phyloP scores from a whole-genome alignment of 2,113 vertebrate genomes.

The Crypturellus undulatus region DNA sequence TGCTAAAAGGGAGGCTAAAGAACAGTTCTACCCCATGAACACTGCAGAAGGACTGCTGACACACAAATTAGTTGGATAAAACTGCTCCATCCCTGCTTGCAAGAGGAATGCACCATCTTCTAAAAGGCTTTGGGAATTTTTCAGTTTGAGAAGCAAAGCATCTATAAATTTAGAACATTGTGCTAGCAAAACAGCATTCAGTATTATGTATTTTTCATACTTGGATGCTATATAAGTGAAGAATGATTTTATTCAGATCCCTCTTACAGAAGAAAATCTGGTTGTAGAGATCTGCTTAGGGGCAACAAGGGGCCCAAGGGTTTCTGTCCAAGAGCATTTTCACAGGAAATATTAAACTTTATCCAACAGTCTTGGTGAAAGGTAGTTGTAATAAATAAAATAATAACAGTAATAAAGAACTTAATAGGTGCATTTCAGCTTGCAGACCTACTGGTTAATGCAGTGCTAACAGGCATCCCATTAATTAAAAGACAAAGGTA shows the following conservation, averaged over 20 bases:
- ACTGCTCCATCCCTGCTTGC: background rate
- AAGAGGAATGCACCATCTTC: background rate
- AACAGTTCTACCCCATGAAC: background rate
- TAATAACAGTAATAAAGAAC: background rate
- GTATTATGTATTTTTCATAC: background rate
- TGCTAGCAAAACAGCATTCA: background rate
- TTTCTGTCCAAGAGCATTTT: background rate
- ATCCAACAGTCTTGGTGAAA: background rate
- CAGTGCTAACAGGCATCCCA: background rate
- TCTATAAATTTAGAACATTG: background rate
- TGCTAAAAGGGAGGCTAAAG: background rate
- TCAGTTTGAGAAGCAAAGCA: background rate
- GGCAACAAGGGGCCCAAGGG: background rate
- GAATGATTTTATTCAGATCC: background rate
- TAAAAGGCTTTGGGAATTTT: background rate
- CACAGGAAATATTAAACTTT: background rate
- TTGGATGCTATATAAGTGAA: background rate
- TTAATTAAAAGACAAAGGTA: background rate
- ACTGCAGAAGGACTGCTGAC: background rate
- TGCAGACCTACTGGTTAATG: background rate
- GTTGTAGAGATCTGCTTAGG: background rate
- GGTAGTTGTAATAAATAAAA: background rate
- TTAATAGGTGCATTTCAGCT: background rate
- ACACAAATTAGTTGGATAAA: background rate
- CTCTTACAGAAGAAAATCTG: background rate